These are phyloP conservation scores for Neosilurus mollespiculum DNA, from an alignment of 2,797 vertebrate species.

Conservation along the genomic window DNA sequence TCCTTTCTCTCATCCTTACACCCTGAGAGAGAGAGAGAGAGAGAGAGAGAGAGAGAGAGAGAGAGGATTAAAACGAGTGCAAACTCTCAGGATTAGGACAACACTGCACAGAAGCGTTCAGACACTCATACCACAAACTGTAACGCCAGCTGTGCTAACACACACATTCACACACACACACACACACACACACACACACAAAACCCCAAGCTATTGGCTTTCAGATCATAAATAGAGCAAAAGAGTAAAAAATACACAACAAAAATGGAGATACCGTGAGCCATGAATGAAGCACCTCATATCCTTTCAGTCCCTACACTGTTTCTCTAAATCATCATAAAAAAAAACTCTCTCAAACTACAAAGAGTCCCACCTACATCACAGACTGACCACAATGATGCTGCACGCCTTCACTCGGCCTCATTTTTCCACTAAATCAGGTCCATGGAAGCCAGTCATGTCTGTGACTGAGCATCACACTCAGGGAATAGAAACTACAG, in stretches of 20 bases:
- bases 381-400: conserved; percentile 38
- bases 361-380: conserved; percentile 50
- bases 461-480: background rate
- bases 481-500: background rate
- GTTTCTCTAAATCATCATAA: conserved; percentile 26
- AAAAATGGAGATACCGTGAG: conserved; percentile 10
- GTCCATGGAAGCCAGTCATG: conserved; percentile 19
- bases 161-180: conserved; percentile 24
- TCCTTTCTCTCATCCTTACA: conserved; percentile 57
- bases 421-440: conserved; percentile 32
- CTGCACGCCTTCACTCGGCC: conserved; percentile 37
- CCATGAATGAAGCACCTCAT: conserved; percentile 21
- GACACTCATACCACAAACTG: conserved; percentile 41
- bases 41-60: conserved; percentile 42
- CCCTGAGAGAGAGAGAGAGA: conserved; percentile 43
- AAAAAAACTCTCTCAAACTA: conserved; percentile 31
- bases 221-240: conserved; percentile 23
- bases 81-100: conserved; percentile 40
- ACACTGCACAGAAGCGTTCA: conserved; percentile 19
- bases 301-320: conserved; percentile 7
- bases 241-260: background rate
- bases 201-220: conserved; percentile 22
- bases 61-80: conserved; percentile 43
- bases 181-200: conserved; percentile 22
- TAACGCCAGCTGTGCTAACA: conserved; percentile 57